Percentiles rank a stretch among this genome's conserved stretches.
Conservation (phyloP, 2,888 invertebrate genomes). For the Cactoblastis cactorum region DNA sequence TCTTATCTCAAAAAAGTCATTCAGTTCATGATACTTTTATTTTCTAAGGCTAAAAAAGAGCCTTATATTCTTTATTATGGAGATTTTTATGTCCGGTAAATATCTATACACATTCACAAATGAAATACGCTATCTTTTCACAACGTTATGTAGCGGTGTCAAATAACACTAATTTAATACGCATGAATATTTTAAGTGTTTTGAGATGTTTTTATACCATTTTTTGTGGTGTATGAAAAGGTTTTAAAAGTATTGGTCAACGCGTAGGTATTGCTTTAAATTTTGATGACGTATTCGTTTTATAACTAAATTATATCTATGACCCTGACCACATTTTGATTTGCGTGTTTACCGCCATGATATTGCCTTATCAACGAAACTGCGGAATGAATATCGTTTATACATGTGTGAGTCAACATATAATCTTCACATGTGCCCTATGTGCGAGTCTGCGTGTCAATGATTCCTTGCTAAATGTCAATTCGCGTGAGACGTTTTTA, state of each 20-base stretch:
- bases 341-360: not conserved
- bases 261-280: not conserved
- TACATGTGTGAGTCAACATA: not conserved
- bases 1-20: too few relatives aligned
- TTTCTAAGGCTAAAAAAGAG: too few relatives aligned
- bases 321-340: not conserved
- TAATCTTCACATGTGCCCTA: not conserved
- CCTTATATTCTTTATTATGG: too few relatives aligned
- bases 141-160: too few relatives aligned
- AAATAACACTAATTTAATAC: too few relatives aligned
- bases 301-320: not conserved
- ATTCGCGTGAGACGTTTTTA: constrained; percentile 9
- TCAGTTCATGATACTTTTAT: too few relatives aligned
- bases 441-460: not conserved
- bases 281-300: not conserved
- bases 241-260: not conserved
- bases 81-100: too few relatives aligned
- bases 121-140: too few relatives aligned
- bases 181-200: too few relatives aligned
- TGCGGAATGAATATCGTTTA: not conserved
- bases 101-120: too few relatives aligned
- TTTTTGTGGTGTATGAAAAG: too few relatives aligned
- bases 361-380: not conserved
- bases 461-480: constrained; percentile 3
- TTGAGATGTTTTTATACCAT: too few relatives aligned